phyloP scores from a whole-genome alignment of 2,888 invertebrate species.

The Tenthredo scrophulariae region DNA sequence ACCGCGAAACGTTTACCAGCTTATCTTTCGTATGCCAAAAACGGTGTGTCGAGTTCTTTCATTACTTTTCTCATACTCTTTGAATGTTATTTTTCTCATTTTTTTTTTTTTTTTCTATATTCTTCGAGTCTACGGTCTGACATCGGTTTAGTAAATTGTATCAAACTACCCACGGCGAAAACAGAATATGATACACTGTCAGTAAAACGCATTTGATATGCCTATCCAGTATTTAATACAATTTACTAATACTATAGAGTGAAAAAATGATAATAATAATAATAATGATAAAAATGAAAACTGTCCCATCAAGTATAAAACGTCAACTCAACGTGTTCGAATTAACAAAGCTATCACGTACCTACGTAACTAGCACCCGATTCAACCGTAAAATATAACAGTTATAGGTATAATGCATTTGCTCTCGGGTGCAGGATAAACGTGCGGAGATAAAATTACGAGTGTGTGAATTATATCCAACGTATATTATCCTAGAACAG shows the following conservation, averaged over 20 bases:
- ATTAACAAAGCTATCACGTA: slow-evolving; percentile 40
- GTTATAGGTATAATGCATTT: slow-evolving; percentile 61
- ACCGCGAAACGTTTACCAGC: background rate
- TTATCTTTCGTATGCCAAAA: background rate
- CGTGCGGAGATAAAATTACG: slow-evolving; percentile 68
- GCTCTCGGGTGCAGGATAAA: slow-evolving; percentile 64
- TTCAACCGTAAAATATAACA: slow-evolving; percentile 62
- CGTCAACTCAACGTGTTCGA: background rate
- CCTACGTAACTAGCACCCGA: slow-evolving; percentile 37
- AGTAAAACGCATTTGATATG: background rate
- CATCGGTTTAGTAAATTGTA: background rate
- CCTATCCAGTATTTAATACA: background rate
- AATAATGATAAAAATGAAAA: background rate
- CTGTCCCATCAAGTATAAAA: background rate
- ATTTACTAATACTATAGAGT: background rate
- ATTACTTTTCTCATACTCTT: background rate
- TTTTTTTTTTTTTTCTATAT: background rate
- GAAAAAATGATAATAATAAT: background rate
- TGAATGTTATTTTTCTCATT: background rate
- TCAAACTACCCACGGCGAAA: background rate
- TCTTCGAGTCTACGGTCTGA: background rate
- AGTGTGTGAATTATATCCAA: slow-evolving; percentile 65
- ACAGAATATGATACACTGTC: background rate
- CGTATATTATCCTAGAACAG: slow-evolving; percentile 64
- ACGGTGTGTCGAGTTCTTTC: background rate